Evolutionary conservation across 2,797 vertebrate genomes (phyloP).

Genomic region (Arnoldichthys spilopterus): DNA sequence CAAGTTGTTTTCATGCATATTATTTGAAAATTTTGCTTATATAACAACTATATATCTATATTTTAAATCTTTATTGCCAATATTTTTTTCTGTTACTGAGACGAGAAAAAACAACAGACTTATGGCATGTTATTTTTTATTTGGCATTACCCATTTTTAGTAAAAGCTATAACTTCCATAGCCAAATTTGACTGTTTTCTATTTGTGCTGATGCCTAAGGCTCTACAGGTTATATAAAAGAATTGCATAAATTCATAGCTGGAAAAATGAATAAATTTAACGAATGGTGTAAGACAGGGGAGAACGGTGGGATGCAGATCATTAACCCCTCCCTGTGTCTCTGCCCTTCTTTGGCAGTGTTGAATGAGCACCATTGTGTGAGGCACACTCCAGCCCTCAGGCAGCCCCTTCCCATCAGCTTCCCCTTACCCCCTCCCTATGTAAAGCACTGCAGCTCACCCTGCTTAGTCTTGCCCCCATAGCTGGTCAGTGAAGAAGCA

Average conservation of each 20-base stretch:
- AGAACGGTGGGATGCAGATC: too few relatives aligned
- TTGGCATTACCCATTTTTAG: neutral
- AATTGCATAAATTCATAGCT: too few relatives aligned
- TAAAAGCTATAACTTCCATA: neutral
- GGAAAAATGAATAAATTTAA: neutral
- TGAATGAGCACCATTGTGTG: constrained; percentile 89
- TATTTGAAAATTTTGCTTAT: neutral
- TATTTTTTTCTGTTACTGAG: too few relatives aligned
- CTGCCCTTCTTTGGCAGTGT: constrained; percentile 38
- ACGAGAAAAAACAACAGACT: too few relatives aligned
- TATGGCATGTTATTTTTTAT: neutral
- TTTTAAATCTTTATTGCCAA: neutral
- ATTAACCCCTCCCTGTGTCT: constrained; percentile 42
- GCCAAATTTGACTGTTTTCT: neutral
- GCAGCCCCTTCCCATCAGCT: constrained; percentile 77
- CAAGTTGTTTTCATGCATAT: too few relatives aligned
- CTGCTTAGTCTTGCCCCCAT: constrained; percentile 53
- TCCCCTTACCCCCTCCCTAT: constrained; percentile 55
- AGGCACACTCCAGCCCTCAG: constrained; percentile 87
- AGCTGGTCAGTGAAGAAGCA: constrained; percentile 20
- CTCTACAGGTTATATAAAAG: too few relatives aligned
- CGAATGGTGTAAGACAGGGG: constrained; percentile 37
- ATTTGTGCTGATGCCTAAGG: neutral
- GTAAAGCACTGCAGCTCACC: constrained; percentile 28
- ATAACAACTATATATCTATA: too few relatives aligned